phyloP scores from a whole-genome alignment of 2,113 vertebrate genomes.

The Pungitius pungitius region DNA sequence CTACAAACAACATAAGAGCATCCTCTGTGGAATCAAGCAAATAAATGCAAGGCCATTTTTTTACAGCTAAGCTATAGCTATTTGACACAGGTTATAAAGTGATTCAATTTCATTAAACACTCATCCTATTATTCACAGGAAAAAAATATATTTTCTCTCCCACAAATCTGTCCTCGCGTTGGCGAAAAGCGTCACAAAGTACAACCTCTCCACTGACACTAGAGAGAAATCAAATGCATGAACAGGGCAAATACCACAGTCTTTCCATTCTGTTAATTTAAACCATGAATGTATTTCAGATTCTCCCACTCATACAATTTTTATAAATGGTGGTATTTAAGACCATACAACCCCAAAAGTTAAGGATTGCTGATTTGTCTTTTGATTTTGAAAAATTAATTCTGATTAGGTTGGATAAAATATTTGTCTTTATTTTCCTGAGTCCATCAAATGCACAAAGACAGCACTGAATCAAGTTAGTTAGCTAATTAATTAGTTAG shows the following conservation, averaged over 20 bases:
- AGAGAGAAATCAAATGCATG: no score
- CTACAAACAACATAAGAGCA: conserved; percentile 25
- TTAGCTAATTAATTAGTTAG: no score
- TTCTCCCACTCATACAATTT: neutral
- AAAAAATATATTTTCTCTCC: no score
- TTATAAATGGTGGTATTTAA: no score
- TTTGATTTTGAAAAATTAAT: neutral
- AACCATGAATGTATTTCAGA: neutral
- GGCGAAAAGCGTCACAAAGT: no score
- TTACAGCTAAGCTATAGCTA: conserved; percentile 16
- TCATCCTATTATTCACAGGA: neutral
- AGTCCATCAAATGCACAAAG: no score
- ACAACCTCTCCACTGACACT: no score
- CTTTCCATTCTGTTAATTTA: no score
- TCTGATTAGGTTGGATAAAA: neutral
- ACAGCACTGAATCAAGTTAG: no score
- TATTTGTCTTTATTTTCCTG: no score
- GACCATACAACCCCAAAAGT: neutral
- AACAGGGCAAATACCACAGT: no score
- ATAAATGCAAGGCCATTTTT: conserved; percentile 33
- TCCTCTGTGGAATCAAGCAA: conserved; percentile 41
- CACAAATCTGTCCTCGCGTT: no score
- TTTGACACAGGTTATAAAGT: neutral
- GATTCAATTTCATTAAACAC: neutral
- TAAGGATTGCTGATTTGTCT: neutral